These are phyloP conservation scores for Orbicella faveolata DNA, from an alignment of 64 coral and sea anemone genomes.

Conservation along the genomic window DNA sequence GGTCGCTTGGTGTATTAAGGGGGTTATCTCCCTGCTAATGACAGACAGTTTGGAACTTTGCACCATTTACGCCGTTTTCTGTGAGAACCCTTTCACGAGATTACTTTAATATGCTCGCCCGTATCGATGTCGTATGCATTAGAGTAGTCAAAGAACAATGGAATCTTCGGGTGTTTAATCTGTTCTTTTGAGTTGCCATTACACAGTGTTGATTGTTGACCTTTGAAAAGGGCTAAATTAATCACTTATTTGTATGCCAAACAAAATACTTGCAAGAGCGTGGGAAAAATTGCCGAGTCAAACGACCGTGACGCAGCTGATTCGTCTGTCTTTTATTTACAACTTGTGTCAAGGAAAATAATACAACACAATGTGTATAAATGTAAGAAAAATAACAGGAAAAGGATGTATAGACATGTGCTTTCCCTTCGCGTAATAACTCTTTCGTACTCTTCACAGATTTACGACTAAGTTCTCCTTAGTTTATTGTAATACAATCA, in stretches of 20 bases:
- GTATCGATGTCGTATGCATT: background rate
- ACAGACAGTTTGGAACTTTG: too few relatives aligned
- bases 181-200: conserved; percentile 10
- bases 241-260: conserved; percentile 15
- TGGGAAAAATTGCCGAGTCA: conserved; percentile 20
- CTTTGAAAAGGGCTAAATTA: conserved; percentile 27
- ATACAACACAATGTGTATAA: background rate
- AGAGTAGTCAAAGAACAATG: background rate
- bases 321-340: conserved; percentile 34
- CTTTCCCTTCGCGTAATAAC: background rate
- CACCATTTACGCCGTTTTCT: background rate
- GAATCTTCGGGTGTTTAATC: conserved; percentile 5
- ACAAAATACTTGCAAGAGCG: conserved; percentile 24
- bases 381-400: background rate
- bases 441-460: background rate
- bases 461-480: background rate
- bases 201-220: conserved; percentile 35
- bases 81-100: background rate
- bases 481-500: background rate
- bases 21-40: background rate
- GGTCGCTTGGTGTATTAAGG: background rate
- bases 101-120: too few relatives aligned
- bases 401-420: conserved; percentile 2
- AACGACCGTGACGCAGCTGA: background rate
- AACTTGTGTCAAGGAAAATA: background rate